phyloP scores from a whole-genome alignment of 2,113 vertebrate genomes.

The Scomber scombrus region DNA sequence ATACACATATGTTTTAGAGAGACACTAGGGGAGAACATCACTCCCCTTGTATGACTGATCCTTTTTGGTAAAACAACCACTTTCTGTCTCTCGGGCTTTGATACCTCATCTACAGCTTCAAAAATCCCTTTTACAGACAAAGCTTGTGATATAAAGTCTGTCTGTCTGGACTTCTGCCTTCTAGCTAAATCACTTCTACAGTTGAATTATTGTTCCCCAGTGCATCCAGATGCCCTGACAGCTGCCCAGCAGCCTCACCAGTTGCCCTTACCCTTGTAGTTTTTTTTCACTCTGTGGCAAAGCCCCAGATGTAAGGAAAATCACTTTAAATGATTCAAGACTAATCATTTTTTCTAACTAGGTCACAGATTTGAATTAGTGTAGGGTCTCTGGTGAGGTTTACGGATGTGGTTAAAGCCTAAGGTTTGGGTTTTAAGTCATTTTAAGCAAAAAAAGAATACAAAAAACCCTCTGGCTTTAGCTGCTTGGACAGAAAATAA shows the following conservation, averaged over 20 bases:
- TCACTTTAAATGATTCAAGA: conserved; percentile 4
- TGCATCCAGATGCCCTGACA: conserved; percentile 33
- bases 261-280: neutral
- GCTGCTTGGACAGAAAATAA: neutral
- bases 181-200: conserved; percentile 47
- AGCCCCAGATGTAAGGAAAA: neutral
- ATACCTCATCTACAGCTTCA: conserved; percentile 31
- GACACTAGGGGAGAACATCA: neutral
- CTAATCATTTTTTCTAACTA: neutral
- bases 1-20: neutral
- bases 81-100: conserved; percentile 30
- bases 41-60: neutral
- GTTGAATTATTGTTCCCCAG: conserved; percentile 38
- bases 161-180: conserved; percentile 58
- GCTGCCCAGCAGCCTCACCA: conserved; percentile 26
- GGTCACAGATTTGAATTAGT: neutral
- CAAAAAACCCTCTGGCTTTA: neutral
- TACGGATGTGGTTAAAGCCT: conserved; percentile 8
- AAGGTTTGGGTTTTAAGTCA: neutral
- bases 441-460: neutral
- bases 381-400: conserved; percentile 3
- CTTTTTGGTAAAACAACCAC: neutral
- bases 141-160: conserved; percentile 45
- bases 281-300: neutral
- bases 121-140: conserved; percentile 56